Base-by-base conservation (phyloP, 1,140 invertebrate genomes). In the Drosophila sp. region DNA sequence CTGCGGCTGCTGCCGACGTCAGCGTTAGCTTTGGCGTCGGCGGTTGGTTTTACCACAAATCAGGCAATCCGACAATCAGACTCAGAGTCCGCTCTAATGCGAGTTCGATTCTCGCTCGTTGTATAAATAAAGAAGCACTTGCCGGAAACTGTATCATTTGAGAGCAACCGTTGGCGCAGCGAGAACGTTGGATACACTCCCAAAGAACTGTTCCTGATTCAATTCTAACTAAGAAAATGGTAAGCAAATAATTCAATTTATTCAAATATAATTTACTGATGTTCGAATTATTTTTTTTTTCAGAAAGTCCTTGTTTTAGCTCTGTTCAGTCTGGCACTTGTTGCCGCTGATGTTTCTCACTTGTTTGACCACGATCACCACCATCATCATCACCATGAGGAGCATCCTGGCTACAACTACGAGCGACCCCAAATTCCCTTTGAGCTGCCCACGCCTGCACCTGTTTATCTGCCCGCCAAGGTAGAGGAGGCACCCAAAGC, bases 101-200 rank as follows among this genome's bases (percentile, higher is more conserved):
- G 48, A 46, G 61, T 53, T 40, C 63, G 57, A 67, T 81, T 77
- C 72, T 71, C 46, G 63, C 64, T 58, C 40, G 36, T 70, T 81
- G 83, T 90, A 90, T 90, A 90, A 90, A 90, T 90, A 90, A 84
- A 80, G 83, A 90, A 81, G 80, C 80, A 83, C 71, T 80, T 76
- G 63, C 67, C 80, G 75, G 80, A 87, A 90, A 84, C 80, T 89
- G 75, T 90, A 90, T 90, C 89, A 90, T 78, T 90, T 64, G 71
- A 61, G 54, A 73, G 65, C 63, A 72, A 66, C 38, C 46, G 72
- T 87, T 66, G 80, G 57, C 65, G 73, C 69, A 81, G 13, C 65
- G 16, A 87, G 82, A 87, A 87, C 82, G 64, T 80, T 79, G 58
- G 50, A 53, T 53, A 53, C 11, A 53, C 32, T 53, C 50, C 32